These are phyloP conservation scores for Hafferia zeledoni DNA, from an alignment of 2,797 vertebrate species.

Conservation along the genomic window DNA sequence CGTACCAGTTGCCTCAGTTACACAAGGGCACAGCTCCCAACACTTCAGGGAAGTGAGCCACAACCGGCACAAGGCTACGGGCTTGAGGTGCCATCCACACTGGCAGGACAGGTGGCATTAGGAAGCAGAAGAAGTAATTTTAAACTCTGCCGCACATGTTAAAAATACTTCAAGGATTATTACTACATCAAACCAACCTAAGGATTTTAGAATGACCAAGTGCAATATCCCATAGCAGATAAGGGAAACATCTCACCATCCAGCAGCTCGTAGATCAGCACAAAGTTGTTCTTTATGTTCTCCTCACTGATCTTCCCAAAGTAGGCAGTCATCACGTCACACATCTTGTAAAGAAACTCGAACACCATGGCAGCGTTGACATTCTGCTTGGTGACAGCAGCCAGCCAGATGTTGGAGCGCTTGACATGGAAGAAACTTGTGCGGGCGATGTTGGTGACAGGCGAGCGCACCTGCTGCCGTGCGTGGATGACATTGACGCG, in stretches of 20 bases:
- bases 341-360: conserved; percentile 99
- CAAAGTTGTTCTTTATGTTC: conserved; percentile 99
- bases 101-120: background rate
- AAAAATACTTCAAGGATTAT: background rate
- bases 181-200: background rate
- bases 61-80: background rate
- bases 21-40: background rate
- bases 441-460: conserved; percentile 98
- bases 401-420: conserved; percentile 99
- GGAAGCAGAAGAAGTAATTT: background rate
- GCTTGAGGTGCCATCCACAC: background rate
- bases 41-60: background rate
- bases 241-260: conserved; percentile 85
- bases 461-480: conserved; percentile 97
- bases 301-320: conserved; percentile 99
- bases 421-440: conserved; percentile 99
- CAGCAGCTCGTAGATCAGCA: conserved; percentile 97
- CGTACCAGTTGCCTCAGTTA: background rate
- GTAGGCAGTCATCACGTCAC: conserved; percentile 98
- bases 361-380: conserved; percentile 99
- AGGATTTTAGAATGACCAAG: background rate
- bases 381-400: conserved; percentile 99
- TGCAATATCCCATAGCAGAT: background rate
- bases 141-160: background rate
- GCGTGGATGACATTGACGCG: conserved; percentile 99